Evolutionary conservation across 2,797 vertebrate genomes (phyloP).

Genomic region (Myotis myotis): DNA sequence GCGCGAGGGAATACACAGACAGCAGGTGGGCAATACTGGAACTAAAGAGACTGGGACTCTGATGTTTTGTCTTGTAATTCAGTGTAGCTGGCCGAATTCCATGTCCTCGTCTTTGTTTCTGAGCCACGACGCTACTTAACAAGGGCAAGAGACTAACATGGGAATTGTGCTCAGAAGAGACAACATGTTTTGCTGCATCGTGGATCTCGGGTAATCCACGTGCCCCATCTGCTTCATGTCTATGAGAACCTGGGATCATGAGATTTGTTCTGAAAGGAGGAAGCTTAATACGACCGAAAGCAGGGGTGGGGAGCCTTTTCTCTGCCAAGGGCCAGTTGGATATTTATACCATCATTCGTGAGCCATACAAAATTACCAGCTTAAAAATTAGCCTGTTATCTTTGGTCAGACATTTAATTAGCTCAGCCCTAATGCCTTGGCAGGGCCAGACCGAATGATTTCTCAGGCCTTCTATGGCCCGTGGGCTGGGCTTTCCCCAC

Average conservation of each 20-base stretch:
- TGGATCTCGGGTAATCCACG: not conserved
- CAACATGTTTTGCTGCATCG: not conserved
- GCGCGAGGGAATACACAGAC: not conserved
- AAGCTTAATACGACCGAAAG: not conserved
- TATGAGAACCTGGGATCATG: not conserved
- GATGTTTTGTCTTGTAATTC: not conserved
- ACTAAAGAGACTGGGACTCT: not conserved
- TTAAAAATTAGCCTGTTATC: too few relatives aligned
- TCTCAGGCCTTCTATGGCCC: too few relatives aligned
- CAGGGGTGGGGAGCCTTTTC: too few relatives aligned
- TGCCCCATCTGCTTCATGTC: not conserved
- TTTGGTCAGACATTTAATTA: too few relatives aligned
- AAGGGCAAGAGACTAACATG: not conserved
- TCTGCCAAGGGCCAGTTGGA: too few relatives aligned
- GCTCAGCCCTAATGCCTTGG: too few relatives aligned
- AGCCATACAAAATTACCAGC: too few relatives aligned
- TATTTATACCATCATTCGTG: too few relatives aligned
- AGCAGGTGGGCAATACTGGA: not conserved
- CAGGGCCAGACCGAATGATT: too few relatives aligned
- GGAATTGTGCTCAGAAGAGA: not conserved
- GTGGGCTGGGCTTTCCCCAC: too few relatives aligned
- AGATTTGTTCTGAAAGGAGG: not conserved
- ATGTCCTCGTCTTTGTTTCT: not conserved
- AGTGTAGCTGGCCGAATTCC: not conserved
- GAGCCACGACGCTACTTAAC: not conserved